phyloP scores from a whole-genome alignment of 2,797 vertebrate species.

The Alexandromys oeconomus region DNA sequence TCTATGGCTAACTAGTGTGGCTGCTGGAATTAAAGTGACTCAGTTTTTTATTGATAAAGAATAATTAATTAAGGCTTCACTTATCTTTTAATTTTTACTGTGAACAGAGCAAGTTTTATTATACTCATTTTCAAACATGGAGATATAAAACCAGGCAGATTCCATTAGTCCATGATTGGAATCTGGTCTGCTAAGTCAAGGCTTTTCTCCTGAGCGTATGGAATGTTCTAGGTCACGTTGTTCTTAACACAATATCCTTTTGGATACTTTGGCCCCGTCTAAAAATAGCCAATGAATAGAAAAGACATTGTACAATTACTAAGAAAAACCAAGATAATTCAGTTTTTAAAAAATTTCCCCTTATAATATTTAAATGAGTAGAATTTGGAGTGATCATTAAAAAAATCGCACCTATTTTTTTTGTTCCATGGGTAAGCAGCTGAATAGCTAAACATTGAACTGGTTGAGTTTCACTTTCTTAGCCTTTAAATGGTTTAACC shows the following conservation, averaged over 20 bases:
- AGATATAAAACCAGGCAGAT: conserved; percentile 17
- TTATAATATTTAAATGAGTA: conserved; percentile 44
- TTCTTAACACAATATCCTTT: neutral
- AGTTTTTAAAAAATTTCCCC: neutral
- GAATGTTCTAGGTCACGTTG: neutral
- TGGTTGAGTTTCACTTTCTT: neutral
- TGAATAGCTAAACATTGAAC: neutral
- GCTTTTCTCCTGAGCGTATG: neutral
- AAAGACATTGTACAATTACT: conserved; percentile 37
- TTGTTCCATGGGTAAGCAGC: neutral
- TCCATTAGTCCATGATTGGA: neutral
- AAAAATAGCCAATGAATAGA: neutral
- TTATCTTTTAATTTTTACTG: conserved; percentile 41
- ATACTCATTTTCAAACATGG: neutral
- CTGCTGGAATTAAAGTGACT: no score
- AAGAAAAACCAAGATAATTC: neutral
- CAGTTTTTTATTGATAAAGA: neutral
- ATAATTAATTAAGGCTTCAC: neutral
- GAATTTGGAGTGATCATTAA: conserved; percentile 26
- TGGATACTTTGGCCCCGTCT: neutral
- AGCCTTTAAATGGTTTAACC: neutral
- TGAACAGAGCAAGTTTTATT: neutral
- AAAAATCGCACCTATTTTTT: neutral
- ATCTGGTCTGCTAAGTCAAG: neutral
- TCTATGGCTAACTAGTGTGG: no score